Base-by-base conservation (phyloP, 1,140 invertebrate species). In the silkworm (Bombyx mori) region DNA sequence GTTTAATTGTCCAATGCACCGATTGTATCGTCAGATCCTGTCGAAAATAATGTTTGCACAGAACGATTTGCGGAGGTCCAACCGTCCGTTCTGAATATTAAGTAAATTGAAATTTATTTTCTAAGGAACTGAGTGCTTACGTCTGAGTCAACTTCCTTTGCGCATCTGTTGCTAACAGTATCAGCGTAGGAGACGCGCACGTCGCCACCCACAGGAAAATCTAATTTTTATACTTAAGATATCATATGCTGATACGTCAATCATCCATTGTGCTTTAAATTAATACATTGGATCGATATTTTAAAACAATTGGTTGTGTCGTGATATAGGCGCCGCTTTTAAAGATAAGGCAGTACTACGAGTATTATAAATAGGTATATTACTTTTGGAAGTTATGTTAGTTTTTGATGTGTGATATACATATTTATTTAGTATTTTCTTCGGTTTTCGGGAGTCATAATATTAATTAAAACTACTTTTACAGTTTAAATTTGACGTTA, bases 21-120 rank as follows among this genome's bases (percentile, higher is more conserved):
- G 26, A 35, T 35, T 35, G 42, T 47, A 42, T 44, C 43, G 54
- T 44, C 46, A 51, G 9, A 42, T 50, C 42, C 42, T 43, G 48
- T 18, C 49, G 54, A 42, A 56, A n/a, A 45, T 22, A 54, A 42
- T 44, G 53, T 60, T 66, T 63, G 58, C 58, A 53, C 50, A 42
- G 52, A 61, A 59, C 57, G 46, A 61, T 61, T 64, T 61, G 62
- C 45, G 57, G 26, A 50, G 49, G 52, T 8, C 62, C 56, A 58
- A 65, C 57, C 26, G 4, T 35, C 26, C 26, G 26, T 43, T n/a
- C 57, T 54, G 75, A 79, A 79, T 79, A 76, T 67, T 76, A 79
- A 79, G 60, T 58, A 71, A 59, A 73, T 74, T 71, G 59, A 69
- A 73, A 72, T 73, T 71, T 68, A 79, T 68, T 45, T 57, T 50